A percentile compares a stretch with the other conserved stretches of the same genome.
These are phyloP conservation scores for Congeria kusceri DNA, from an alignment of 2,888 invertebrate species.

Conservation along the genomic window DNA sequence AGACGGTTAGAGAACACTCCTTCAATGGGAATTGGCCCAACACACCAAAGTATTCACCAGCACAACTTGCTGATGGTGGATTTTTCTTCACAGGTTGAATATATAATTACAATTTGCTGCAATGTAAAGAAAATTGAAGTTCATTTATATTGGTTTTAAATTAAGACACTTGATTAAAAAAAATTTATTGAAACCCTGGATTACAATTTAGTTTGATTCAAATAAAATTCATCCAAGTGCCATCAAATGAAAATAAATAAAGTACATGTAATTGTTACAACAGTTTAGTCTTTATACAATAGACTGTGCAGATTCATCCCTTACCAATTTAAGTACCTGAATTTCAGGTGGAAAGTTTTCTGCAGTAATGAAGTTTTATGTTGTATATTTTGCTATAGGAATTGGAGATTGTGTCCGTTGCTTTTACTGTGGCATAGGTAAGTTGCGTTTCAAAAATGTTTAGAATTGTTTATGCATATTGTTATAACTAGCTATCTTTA, in stretches of 20 bases:
- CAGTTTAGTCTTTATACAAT: too few relatives aligned
- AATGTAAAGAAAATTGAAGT: neutral
- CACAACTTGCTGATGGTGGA: slow-evolving; percentile 93
- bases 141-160: neutral
- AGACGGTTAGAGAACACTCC: slow-evolving; percentile 50
- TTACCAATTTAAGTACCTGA: too few relatives aligned
- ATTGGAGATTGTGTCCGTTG: slow-evolving; percentile 89
- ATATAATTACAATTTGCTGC: neutral
- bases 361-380: too few relatives aligned
- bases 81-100: slow-evolving; percentile 93
- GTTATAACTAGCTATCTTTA: too few relatives aligned
- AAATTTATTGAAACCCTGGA: neutral
- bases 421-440: slow-evolving; percentile 95
- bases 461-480: too few relatives aligned
- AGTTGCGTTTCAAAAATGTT: slow-evolving; percentile 11
- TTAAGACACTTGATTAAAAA: neutral
- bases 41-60: slow-evolving; percentile 91
- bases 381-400: too few relatives aligned
- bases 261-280: too few relatives aligned
- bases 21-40: slow-evolving; percentile 90
- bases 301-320: too few relatives aligned
- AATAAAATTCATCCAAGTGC: too few relatives aligned
- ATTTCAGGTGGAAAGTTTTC: too few relatives aligned
- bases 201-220: too few relatives aligned
- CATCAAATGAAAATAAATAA: too few relatives aligned